phyloP scores from a whole-genome alignment of 2,888 invertebrate genomes.

The Abscondita cerata region DNA sequence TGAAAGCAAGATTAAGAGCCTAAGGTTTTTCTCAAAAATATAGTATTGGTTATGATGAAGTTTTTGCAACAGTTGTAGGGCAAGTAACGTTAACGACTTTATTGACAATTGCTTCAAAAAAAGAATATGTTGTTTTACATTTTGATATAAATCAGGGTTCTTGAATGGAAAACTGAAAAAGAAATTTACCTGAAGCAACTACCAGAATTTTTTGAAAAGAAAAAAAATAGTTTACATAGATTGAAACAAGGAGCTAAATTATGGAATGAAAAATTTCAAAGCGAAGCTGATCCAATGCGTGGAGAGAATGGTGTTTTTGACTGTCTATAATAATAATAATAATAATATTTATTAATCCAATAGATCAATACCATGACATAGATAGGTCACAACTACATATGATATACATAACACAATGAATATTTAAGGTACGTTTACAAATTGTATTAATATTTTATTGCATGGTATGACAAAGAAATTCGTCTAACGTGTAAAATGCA shows the following conservation, averaged over 20 bases:
- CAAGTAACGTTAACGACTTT: conserved; percentile 28
- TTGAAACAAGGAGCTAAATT: conserved; percentile 42
- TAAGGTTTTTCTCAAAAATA: conserved; percentile 37
- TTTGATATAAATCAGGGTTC: conserved; percentile 43
- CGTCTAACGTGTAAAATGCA: too few species aligned
- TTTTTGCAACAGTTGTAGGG: conserved; percentile 22
- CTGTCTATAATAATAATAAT: too few species aligned
- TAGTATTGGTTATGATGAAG: conserved; percentile 24
- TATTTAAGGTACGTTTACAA: too few species aligned
- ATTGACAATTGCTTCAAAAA: conserved; percentile 26
- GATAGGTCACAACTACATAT: too few species aligned
- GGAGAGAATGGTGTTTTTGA: neutral
- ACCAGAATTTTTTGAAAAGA: conserved; percentile 20
- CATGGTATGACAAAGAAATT: too few species aligned
- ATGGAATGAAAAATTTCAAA: conserved; percentile 36
- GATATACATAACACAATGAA: too few species aligned
- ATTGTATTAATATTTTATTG: too few species aligned
- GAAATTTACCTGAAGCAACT: conserved; percentile 40
- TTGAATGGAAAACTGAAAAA: conserved; percentile 41
- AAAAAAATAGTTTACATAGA: conserved; percentile 42
- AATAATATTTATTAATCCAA: too few species aligned
- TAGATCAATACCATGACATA: too few species aligned
- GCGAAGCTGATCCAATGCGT: neutral
- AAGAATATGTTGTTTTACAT: conserved; percentile 35
- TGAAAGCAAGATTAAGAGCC: conserved; percentile 38